Evolutionary conservation across 2,888 invertebrate genomes (phyloP).

Genomic region (Clunio marinus): DNA sequence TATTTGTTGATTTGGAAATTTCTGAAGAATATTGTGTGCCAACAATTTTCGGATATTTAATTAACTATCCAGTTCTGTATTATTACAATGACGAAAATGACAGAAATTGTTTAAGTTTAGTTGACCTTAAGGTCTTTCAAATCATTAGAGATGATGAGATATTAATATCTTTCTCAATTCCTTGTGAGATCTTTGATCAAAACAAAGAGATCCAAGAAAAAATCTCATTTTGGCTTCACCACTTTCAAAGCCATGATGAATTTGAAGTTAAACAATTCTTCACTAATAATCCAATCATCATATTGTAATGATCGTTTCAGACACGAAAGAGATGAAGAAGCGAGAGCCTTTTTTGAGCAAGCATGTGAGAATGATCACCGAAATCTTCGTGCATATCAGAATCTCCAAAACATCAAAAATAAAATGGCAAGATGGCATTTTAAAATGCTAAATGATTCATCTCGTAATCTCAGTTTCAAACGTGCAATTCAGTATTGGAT

Average conservation of each 20-base stretch:
- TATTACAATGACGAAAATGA: conserved; percentile 42
- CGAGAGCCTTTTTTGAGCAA: conserved; percentile 57
- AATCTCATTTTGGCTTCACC: conserved; percentile 26
- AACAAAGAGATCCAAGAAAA: background rate
- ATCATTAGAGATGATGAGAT: conserved; percentile 11
- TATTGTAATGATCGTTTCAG: conserved; percentile 48
- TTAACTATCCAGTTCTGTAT: conserved; percentile 47
- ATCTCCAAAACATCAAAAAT: conserved; percentile 64
- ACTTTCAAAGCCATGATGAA: background rate
- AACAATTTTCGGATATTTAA: conserved; percentile 45
- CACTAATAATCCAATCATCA: conserved; percentile 4
- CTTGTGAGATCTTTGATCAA: conserved; percentile 19
- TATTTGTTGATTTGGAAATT: background rate
- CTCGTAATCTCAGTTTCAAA: conserved; percentile 63
- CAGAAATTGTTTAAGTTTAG: conserved; percentile 39
- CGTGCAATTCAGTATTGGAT: conserved; percentile 59
- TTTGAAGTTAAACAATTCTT: conserved; percentile 24
- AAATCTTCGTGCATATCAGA: conserved; percentile 60
- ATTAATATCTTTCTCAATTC: conserved; percentile 43
- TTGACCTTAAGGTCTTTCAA: conserved; percentile 40
- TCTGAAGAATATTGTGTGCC: conserved; percentile 44
- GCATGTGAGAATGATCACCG: conserved; percentile 54
- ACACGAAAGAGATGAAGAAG: conserved; percentile 56
- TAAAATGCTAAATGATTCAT: conserved; percentile 72
- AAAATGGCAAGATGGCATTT: conserved; percentile 75